Evolutionary conservation across 2,888 invertebrate species (phyloP).

Genomic region (Autographa gamma): DNA sequence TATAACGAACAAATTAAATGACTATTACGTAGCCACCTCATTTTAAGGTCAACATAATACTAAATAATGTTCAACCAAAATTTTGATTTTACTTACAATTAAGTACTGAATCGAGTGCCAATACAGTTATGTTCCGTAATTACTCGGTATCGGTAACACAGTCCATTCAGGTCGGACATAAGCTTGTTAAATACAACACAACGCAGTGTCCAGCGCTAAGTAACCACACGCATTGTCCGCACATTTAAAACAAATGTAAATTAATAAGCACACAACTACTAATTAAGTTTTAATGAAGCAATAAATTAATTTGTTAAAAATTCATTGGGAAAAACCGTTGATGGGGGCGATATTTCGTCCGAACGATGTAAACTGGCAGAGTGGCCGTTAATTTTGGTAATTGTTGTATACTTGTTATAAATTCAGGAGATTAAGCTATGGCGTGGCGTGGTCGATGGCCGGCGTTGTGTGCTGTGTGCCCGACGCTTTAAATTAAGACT

Average conservation of each 20-base stretch:
- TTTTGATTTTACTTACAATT: neutral
- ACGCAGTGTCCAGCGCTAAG: conserved; percentile 31
- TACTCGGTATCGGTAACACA: neutral
- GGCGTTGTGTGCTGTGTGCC: conserved; percentile 49
- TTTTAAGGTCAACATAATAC: no score
- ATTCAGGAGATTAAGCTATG: conserved; percentile 76
- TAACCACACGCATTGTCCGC: conserved; percentile 38
- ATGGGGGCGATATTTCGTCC: conserved; percentile 71
- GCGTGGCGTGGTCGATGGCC: conserved; percentile 40
- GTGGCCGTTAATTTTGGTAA: conserved; percentile 78
- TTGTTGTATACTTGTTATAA: conserved; percentile 80
- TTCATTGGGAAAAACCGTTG: conserved; percentile 73
- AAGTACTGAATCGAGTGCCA: neutral
- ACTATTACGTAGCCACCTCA: no score
- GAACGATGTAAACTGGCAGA: conserved; percentile 71
- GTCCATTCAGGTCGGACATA: neutral
- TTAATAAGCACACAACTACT: conserved; percentile 66
- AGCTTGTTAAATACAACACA: conserved; percentile 22
- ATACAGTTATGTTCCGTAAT: neutral
- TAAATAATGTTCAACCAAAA: neutral
- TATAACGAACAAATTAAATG: no score
- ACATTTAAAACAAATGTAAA: conserved; percentile 52
- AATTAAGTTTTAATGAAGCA: conserved; percentile 82
- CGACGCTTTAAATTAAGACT: conserved; percentile 58
- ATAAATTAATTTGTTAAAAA: conserved; percentile 87